phyloP scores from a whole-genome alignment of 2,113 vertebrate species.

The Sardina pilchardus region DNA sequence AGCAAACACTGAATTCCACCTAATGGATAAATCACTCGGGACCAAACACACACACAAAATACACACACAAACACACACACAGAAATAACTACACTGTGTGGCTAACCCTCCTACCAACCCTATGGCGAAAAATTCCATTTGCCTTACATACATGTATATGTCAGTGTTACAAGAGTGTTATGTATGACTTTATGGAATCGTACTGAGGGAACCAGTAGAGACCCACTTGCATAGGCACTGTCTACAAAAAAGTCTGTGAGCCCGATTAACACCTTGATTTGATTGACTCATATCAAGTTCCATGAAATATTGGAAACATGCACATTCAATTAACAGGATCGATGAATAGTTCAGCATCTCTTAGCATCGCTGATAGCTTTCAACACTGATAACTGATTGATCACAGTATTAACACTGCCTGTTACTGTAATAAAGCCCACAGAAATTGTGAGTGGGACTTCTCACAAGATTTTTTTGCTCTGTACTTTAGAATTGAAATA shows the following conservation, averaged over 20 bases:
- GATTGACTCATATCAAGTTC: not conserved
- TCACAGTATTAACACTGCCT: not conserved
- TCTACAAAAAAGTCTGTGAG: no score
- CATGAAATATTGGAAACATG: not conserved
- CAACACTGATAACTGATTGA: not conserved
- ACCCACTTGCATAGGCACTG: no score
- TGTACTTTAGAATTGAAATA: not conserved
- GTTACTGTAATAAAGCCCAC: no score
- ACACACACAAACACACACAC: slow-evolving; percentile 19
- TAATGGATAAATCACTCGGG: slow-evolving; percentile 86
- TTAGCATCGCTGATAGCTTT: not conserved
- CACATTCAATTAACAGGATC: not conserved
- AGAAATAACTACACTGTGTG: not conserved
- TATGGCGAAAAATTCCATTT: not conserved
- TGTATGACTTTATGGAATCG: not conserved
- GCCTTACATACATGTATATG: not conserved
- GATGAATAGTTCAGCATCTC: not conserved
- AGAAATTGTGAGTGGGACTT: no score
- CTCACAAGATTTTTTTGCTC: no score
- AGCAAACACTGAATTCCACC: slow-evolving; percentile 84
- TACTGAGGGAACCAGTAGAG: not conserved
- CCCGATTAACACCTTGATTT: not conserved
- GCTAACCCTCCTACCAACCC: not conserved
- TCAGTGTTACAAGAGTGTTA: not conserved
- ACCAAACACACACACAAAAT: slow-evolving; percentile 72